These are phyloP conservation scores for Synergus umbraculus DNA, from an alignment of 2,888 invertebrate genomes.

Conservation along the genomic window DNA sequence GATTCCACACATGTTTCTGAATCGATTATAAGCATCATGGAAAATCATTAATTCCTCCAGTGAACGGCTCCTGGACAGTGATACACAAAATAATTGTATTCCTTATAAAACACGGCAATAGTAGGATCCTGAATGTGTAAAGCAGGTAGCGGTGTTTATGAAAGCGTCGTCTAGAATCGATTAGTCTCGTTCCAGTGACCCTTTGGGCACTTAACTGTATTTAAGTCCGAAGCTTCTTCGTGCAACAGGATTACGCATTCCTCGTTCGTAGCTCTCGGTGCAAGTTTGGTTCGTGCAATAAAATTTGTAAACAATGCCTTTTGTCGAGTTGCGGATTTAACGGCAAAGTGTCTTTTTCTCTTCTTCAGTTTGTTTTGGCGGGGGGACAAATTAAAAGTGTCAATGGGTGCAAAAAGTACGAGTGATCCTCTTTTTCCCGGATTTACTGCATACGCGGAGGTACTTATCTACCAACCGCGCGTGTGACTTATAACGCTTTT, in stretches of 20 bases:
- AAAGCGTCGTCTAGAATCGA: constrained; percentile 39
- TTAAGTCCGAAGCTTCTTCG: constrained; percentile 28
- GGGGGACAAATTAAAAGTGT: constrained; percentile 18
- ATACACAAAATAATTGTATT: constrained; percentile 15
- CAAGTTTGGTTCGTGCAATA: constrained; percentile 29
- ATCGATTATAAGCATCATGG: too few relatives aligned
- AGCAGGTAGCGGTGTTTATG: constrained; percentile 14
- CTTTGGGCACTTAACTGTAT: constrained; percentile 38
- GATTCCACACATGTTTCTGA: too few relatives aligned
- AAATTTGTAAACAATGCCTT: constrained; percentile 38
- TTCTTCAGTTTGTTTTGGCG: background rate
- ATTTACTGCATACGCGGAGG: constrained; percentile 20
- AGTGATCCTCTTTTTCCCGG: background rate
- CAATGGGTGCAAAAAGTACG: background rate
- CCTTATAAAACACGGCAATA: background rate
- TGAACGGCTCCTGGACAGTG: background rate
- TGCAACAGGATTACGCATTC: constrained; percentile 38
- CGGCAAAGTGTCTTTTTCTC: constrained; percentile 16
- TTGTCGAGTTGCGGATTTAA: constrained; percentile 11
- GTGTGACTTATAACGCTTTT: constrained; percentile 39
- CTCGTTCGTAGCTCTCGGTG: constrained; percentile 9
- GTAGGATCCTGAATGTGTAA: constrained; percentile 3
- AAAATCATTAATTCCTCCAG: too few relatives aligned
- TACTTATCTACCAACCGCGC: constrained; percentile 17
- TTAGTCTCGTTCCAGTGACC: constrained; percentile 36